phyloP scores from a whole-genome alignment of 2,113 vertebrate genomes.

The Myotis yumanensis region DNA sequence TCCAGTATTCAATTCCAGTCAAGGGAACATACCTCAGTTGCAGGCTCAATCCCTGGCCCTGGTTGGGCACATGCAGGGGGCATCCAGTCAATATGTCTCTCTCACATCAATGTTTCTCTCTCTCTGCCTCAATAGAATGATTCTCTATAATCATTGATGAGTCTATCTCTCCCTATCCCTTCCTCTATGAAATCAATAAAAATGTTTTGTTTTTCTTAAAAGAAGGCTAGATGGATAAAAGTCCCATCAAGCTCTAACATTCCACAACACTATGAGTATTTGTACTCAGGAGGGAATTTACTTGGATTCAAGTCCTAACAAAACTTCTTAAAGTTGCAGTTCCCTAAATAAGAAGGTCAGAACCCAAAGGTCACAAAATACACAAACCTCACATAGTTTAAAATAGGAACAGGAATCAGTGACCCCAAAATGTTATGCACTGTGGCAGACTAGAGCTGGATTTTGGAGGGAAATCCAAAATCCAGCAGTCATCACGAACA shows the following conservation, averaged over 20 bases:
- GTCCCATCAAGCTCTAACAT: slow-evolving; percentile 29
- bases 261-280: slow-evolving; percentile 17
- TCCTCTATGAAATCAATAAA: too few species aligned
- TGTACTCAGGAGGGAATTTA: slow-evolving; percentile 61
- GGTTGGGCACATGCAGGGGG: too few species aligned
- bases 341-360: slow-evolving; percentile 67
- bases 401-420: slow-evolving; percentile 35
- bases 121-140: too few species aligned
- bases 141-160: too few species aligned
- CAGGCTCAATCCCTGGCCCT: too few species aligned
- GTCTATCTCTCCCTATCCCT: too few species aligned
- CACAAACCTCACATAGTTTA: background rate
- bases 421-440: background rate
- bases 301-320: slow-evolving; percentile 59
- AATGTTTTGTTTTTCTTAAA: too few species aligned
- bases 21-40: too few species aligned
- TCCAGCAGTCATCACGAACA: background rate
- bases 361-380: slow-evolving; percentile 64
- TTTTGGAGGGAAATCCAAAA: background rate
- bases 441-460: background rate
- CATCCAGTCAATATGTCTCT: too few species aligned
- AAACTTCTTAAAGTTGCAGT: slow-evolving; percentile 66
- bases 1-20: too few species aligned
- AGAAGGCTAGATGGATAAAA: background rate
- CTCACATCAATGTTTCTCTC: too few species aligned